A percentile compares a stretch with the other conserved stretches of the same genome.
phyloP scores from a whole-genome alignment of 2,797 vertebrate genomes.

The Chrosomus eos region DNA sequence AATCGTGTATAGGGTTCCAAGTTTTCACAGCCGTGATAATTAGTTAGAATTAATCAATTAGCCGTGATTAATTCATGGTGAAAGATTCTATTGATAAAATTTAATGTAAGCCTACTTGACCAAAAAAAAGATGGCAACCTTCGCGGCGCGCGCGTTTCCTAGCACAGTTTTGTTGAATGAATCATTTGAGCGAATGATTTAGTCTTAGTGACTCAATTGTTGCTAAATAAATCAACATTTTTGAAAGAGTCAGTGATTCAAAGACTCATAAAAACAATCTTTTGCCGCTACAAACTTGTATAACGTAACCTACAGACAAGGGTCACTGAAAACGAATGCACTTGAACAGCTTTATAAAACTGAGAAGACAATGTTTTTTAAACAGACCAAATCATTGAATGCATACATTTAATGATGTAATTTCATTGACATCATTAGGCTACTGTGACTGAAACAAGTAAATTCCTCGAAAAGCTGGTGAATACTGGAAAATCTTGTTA shows the following conservation, averaged over 20 bases:
- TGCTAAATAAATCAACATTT: neutral
- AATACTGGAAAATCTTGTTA: conserved; percentile 27
- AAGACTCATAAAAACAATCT: neutral
- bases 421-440: neutral
- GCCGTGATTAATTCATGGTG: neutral
- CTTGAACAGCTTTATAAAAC: neutral
- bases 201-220: neutral
- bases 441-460: neutral
- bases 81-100: neutral
- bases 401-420: neutral
- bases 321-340: neutral
- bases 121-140: too few species aligned
- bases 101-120: neutral
- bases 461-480: conserved; percentile 18
- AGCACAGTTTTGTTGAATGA: neutral
- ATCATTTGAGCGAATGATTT: neutral
- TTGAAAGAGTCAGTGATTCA: neutral
- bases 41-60: too few species aligned
- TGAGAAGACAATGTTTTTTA: neutral
- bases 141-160: too few species aligned
- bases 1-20: neutral
- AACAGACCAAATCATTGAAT: neutral
- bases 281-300: neutral
- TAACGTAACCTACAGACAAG: neutral
- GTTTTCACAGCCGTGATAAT: neutral